Base-by-base conservation (phyloP, 2,888 invertebrate genomes). In the Drosophila infuscata region DNA sequence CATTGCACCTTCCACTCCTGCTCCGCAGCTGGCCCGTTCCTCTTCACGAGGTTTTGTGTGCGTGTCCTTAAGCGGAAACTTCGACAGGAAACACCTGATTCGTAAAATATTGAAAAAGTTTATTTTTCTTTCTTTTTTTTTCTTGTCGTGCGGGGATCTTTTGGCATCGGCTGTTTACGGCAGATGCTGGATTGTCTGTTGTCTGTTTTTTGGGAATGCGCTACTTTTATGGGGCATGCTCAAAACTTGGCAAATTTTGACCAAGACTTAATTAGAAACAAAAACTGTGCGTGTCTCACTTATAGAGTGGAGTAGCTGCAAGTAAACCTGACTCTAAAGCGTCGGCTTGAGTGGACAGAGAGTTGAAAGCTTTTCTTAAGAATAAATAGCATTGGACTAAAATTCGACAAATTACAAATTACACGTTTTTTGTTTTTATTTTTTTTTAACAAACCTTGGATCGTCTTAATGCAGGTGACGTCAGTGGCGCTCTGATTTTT, bases 71-170 rank as follows among this genome's bases (percentile, higher is more conserved):
- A 86, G 89, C 87, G 90, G 89, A 90, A 88, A 90, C 89, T 88
- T 88, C 89, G 89, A 88, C 87, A 90, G 87, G 90, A 88, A 88
- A 90, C 87, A 88, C 87, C 87, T 88, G 87, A 88, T 88, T 88
- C 87, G 87, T 88, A 90, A 88, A 88, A 90, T 88, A 88, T 88
- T 88, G 87, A 90, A 88, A 88, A 88, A 88, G 76, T 87, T 85
- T 79, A 59, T 71, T 74, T 79, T 73, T 66, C 60, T 48, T 51
- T 41, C 11, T 41, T n/a, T 56, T 53, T 30, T 61, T 56, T 61
- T 60, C 48, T 65, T 62, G 43, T 35, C 63, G 56, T 48, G 41
- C 17, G 49, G 59, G 71, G 70, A 58, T 71, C 58, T 30, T 69
- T 70, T 62, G 56, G 71, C 75, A 59, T 69, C 79, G 79, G 30